phyloP scores from a whole-genome alignment of 2,113 vertebrate species.

The Marcusenius ussheri region DNA sequence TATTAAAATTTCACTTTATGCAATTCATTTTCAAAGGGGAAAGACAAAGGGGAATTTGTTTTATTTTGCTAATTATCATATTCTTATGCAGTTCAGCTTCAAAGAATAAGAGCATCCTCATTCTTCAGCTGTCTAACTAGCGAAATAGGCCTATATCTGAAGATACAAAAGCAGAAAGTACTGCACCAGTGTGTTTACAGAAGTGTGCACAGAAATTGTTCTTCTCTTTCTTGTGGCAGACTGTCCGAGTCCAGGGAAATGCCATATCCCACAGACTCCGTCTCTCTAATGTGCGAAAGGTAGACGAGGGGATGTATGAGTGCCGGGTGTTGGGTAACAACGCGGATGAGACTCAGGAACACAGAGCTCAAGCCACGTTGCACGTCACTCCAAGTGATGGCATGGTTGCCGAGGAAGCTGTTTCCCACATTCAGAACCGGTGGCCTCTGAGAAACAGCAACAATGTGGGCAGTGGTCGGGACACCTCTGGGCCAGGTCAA shows the following conservation, averaged over 20 bases:
- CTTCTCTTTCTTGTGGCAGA: constrained; percentile 53
- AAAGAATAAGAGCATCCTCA: background rate
- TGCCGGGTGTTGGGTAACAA: constrained; percentile 84
- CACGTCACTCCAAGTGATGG: constrained; percentile 67
- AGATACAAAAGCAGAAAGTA: background rate
- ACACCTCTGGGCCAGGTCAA: constrained; percentile 53
- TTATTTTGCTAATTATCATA: background rate
- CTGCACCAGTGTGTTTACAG: background rate
- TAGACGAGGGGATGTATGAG: constrained; percentile 84
- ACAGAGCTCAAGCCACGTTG: constrained; percentile 77
- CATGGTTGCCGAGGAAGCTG: constrained; percentile 84
- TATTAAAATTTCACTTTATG: background rate
- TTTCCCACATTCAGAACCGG: constrained; percentile 83
- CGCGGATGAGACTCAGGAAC: constrained; percentile 79
- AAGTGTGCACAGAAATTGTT: background rate
- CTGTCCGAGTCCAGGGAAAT: constrained; percentile 85
- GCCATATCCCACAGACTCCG: constrained; percentile 89
- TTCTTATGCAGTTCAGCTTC: background rate
- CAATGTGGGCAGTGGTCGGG: constrained; percentile 41
- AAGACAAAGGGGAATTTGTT: background rate
- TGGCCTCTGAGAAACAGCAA: constrained; percentile 65
- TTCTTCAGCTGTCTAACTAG: background rate
- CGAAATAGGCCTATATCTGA: background rate
- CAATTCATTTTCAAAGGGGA: background rate
- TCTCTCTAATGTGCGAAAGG: constrained; percentile 75